Conservation (phyloP, 2,113 vertebrate species). For the Thunnus maccoyii region DNA sequence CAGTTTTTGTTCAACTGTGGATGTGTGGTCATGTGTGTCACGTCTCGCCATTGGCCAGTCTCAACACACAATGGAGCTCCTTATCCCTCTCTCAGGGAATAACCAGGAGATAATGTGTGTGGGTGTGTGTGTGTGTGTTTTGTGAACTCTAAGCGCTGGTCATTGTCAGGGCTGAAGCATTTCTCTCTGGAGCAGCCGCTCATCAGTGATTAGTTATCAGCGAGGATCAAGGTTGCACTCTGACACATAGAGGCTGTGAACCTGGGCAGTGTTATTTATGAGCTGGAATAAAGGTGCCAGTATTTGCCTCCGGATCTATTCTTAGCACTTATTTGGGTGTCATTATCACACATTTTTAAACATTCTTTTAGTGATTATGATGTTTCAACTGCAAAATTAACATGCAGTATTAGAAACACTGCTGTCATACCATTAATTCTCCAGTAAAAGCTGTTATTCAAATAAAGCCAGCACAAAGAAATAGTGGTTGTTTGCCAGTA, state of each 20-base stretch:
- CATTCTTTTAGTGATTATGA: neutral
- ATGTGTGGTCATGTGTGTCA: neutral
- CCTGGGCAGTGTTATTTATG: conserved; percentile 19
- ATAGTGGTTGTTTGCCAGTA: neutral
- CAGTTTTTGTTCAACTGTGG: neutral
- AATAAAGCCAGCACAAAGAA: neutral
- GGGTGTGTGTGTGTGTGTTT: conserved; percentile 14
- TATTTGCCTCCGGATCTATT: conserved; percentile 31
- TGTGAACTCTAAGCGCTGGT: conserved; percentile 12
- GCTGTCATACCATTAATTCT: neutral
- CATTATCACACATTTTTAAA: neutral
- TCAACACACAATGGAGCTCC: conserved; percentile 14
- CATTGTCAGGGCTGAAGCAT: conserved; percentile 34
- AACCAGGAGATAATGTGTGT: conserved; percentile 1
- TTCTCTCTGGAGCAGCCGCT: conserved; percentile 16
- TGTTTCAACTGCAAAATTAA: neutral
- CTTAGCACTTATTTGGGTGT: conserved; percentile 29
- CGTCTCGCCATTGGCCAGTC: neutral
- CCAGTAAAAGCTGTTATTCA: neutral
- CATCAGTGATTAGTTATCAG: conserved; percentile 40
- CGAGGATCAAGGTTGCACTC: conserved; percentile 41
- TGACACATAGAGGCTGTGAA: conserved; percentile 41
- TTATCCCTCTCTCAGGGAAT: neutral
- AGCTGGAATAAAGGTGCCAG: conserved; percentile 18
- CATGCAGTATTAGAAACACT: neutral